phyloP scores from a whole-genome alignment of 2,113 vertebrate species.

The Zosterops borbonicus region DNA sequence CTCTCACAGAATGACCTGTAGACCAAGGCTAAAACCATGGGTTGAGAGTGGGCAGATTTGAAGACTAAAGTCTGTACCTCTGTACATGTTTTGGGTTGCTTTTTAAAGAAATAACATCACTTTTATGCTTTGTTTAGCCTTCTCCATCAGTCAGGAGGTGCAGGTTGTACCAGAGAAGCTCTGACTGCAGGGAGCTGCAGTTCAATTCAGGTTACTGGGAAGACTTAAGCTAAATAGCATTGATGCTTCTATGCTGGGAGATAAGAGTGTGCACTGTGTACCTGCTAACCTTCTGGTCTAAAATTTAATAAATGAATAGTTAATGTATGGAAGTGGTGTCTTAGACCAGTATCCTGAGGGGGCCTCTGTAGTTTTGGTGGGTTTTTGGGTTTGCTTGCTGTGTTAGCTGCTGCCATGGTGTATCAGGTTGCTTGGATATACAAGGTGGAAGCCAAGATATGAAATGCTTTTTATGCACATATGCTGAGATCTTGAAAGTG shows the following conservation, averaged over 20 bases:
- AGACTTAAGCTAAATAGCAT: not conserved
- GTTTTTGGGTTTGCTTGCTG: not conserved
- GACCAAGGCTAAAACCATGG: not conserved
- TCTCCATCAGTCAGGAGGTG: not conserved
- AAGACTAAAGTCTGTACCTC: not conserved
- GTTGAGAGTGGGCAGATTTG: not conserved
- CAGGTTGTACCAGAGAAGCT: not conserved
- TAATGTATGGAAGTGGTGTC: not conserved
- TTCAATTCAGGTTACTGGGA: not conserved
- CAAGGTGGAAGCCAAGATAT: not conserved
- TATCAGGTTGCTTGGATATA: not conserved
- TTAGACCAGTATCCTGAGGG: rapidly evolving
- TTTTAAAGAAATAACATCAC: not conserved
- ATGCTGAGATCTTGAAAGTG: not conserved
- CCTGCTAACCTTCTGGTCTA: not conserved
- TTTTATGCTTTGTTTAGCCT: not conserved
- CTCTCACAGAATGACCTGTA: not conserved
- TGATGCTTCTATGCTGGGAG: not conserved
- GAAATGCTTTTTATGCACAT: not conserved
- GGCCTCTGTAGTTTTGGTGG: not conserved
- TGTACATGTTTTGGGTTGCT: not conserved
- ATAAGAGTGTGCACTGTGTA: rapidly evolving
- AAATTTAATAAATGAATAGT: not conserved
- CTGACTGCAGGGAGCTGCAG: not conserved
- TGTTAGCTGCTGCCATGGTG: not conserved